Conservation (phyloP, 2,797 vertebrate species). For the Galagoides demidoff region DNA sequence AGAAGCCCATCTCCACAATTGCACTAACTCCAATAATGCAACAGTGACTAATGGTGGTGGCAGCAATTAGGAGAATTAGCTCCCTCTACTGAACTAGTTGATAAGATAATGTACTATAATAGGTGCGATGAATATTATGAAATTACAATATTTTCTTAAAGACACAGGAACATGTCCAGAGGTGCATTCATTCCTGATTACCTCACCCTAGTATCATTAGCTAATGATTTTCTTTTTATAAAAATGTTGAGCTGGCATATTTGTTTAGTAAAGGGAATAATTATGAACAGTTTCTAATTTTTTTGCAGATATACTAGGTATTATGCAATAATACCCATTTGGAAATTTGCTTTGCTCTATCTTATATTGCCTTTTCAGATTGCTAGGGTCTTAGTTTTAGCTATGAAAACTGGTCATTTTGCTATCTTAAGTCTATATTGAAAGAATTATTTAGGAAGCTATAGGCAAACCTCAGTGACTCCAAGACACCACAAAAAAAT, state of each 20-base stretch:
- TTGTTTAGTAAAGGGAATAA: conserved; percentile 40
- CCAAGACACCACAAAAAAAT: background rate
- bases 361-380: background rate
- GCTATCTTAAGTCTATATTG: background rate
- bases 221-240: conserved; percentile 64
- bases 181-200: conserved; percentile 48
- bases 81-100: conserved; percentile 14
- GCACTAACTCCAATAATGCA: background rate
- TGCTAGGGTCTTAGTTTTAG: background rate
- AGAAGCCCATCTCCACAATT: conserved; percentile 6
- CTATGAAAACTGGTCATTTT: background rate
- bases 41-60: conserved; percentile 47
- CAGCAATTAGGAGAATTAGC: conserved; percentile 48
- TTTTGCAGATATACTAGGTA: background rate
- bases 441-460: conserved; percentile 12
- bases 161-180: conserved; percentile 61
- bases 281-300: conserved; percentile 46
- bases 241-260: conserved; percentile 45
- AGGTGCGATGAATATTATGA: conserved; percentile 69
- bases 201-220: conserved; percentile 51
- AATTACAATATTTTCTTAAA: conserved; percentile 74
- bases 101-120: conserved; percentile 73
- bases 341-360: background rate
- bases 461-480: background rate
- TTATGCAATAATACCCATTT: background rate